Evolutionary conservation across 23 tunicate species (phyloP), one percentile per base, ranked within the genome.

Genomic region (Diplosoma virens): DNA sequence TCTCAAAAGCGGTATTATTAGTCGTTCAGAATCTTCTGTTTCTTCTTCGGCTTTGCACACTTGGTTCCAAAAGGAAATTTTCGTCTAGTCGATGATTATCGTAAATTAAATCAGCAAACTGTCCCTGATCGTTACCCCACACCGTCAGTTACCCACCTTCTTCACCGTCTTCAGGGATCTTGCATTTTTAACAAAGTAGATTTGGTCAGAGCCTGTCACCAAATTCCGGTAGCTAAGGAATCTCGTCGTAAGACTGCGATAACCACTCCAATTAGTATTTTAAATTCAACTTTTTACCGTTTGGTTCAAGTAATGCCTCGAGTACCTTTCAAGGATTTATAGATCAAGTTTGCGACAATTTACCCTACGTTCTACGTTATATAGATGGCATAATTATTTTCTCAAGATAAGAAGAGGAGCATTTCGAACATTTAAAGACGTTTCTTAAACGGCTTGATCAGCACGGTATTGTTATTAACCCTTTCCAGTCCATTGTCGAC

Each of bases 281-380:
- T 54, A 47, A 75, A 75, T 54, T 30, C 80, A 45, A 20, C 5
- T 30, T 31, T 32, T 27, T 54, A 47, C 80, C 80, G 24, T 55
- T 75, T 32, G 80, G 66, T 47, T 47, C 55, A 5, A 46, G 47
- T 1, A 54, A 55, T 31, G 66, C 80, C 17, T 29, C 46, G 20
- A 47, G 32, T 24, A 75, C 47, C 11, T 75, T 75, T 52, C 80
- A 75, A 20, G 30, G 80, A 3, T 75, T 75, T 56, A 75, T 75
- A 28, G 80, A 75, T 25, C 67, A 75, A 17, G 80, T 75, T 66
- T 75, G 45, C 27, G 27, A 47, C 21, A 45, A 66, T 53, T 75
- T 75, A 32, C 22, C 45, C 23, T 30, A 32, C 20, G 29, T 54
- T 71, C 30, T 54, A 21, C 47, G 25, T 1, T 75, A 75, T 54